phyloP scores from a whole-genome alignment of 2,113 vertebrate genomes.

The Argyrosomus japonicus region DNA sequence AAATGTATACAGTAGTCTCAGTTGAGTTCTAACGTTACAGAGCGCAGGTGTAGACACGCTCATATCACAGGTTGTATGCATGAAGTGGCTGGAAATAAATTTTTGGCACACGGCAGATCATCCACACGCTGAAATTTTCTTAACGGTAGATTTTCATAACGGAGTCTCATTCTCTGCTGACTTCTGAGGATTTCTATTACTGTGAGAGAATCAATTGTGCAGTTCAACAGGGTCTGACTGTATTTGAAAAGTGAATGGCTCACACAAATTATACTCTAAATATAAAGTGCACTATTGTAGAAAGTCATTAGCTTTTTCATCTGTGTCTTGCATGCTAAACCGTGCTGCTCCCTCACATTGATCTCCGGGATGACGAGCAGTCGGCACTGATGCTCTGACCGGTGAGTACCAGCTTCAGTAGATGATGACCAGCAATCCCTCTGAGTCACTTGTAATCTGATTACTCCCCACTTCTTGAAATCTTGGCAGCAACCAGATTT shows the following conservation, averaged over 20 bases:
- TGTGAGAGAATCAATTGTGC: conserved; percentile 18
- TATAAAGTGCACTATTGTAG: neutral
- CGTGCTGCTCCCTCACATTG: neutral
- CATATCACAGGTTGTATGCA: neutral
- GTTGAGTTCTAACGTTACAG: neutral
- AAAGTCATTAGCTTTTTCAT: neutral
- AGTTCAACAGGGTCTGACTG: neutral
- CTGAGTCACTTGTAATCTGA: conserved; percentile 8
- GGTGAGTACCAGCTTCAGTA: neutral
- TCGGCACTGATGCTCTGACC: neutral
- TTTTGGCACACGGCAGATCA: neutral
- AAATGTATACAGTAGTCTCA: neutral
- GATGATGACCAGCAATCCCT: conserved; percentile 5
- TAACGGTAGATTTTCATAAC: neutral
- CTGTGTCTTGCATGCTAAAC: neutral
- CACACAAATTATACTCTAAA: conserved; percentile 6
- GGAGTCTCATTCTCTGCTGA: neutral
- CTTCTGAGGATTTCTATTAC: conserved; percentile 7
- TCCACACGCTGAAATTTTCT: neutral
- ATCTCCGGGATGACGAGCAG: neutral
- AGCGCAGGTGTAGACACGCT: neutral
- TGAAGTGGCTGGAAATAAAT: neutral
- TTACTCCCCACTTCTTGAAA: neutral
- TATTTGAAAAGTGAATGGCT: neutral
- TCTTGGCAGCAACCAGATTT: neutral